Base-by-base conservation (phyloP, 2,888 invertebrate genomes). In the Pyrrhosoma nymphula region DNA sequence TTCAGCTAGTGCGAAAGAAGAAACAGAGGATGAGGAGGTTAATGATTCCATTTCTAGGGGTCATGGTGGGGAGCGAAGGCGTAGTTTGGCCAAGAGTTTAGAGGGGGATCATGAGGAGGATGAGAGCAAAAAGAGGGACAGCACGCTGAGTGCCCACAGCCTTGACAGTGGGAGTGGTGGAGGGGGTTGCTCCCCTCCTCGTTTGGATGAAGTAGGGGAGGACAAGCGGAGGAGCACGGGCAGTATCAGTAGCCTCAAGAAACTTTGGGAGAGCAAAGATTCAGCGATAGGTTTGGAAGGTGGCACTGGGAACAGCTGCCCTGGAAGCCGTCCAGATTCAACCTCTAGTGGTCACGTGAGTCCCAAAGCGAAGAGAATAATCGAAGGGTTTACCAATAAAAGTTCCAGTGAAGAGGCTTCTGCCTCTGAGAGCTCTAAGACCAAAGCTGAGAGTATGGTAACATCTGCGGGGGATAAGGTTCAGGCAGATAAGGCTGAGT, bases 151-250 rank as follows among this genome's bases (percentile, higher is more conserved):
- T 95, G 75, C 96, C 35, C 95, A 96, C 95, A 97, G 97, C 96
- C 97, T 97, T 0, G 97, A 97, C 95, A 95, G 96, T 75, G 97
- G 95, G 89, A 90, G 95, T n/a, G 95, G 95, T 55, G 95, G 96
- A 95, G 95, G 95, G 26, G 95, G 93, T 88, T 93, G 93, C 69
- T 93, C 93, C 47, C 93, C 93, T n/a, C 93, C 93, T n/a, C 93
- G 93, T 39, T 97, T 97, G 96, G 96, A 97, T 60, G 98, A 97
- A 18, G 98, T 98, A 95, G 98, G 98, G 30, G 98, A 99, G 95
- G 98, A 99, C 96, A 99, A 99, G 97, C 97, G 99, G 26, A 98
- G 98, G 96, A 99, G 99, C 97, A 99, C 99, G 95, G 99, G 99
- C 96, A 99, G 99, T 97, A 99, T 99, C 96, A 99, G 98, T 97